Conservation (phyloP, 1,140 invertebrate genomes). For the Cherax quadricarinatus region DNA sequence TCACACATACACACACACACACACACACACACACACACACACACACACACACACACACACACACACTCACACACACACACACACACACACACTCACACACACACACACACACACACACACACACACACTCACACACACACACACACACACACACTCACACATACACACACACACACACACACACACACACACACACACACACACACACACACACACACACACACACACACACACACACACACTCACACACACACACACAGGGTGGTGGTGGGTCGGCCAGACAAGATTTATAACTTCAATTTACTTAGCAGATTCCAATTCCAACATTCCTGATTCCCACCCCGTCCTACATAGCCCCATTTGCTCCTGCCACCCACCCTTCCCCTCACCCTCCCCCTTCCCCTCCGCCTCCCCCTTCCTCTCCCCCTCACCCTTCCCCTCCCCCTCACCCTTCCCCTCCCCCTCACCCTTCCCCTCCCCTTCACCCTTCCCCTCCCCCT, state of each 20-base stretch:
- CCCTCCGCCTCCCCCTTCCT: slow-evolving; percentile 9
- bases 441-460: slow-evolving; percentile 1
- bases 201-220: no score
- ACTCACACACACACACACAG: not conserved
- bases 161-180: no score
- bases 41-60: no score
- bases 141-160: no score
- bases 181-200: no score
- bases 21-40: no score
- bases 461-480: not conserved
- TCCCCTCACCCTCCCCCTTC: not conserved
- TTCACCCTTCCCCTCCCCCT: no score
- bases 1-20: no score
- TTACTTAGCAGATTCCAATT: slow-evolving; percentile 59
- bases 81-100: no score
- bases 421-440: slow-evolving; percentile 10
- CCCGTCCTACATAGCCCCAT: slow-evolving; percentile 41
- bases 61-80: no score
- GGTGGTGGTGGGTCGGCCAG: not conserved
- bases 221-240: not conserved
- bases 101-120: no score
- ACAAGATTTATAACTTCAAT: slow-evolving; percentile 58
- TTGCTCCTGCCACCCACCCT: not conserved
- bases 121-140: no score
- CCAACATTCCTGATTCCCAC: slow-evolving; percentile 56